Conservation (phyloP, 2,113 vertebrate species). For the Macquaria ambigua region DNA sequence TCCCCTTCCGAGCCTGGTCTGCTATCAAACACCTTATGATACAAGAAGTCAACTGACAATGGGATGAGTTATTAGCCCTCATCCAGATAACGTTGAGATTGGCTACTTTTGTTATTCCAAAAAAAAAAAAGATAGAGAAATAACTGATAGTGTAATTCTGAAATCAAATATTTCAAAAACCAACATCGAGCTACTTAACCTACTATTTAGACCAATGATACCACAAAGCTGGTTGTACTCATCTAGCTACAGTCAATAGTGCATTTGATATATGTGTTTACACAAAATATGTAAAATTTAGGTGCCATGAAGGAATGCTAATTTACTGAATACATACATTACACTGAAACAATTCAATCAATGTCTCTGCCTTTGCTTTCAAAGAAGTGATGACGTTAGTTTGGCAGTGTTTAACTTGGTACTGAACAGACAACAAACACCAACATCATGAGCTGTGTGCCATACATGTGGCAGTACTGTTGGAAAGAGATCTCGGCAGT, state of each 20-base stretch:
- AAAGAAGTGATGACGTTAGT: slow-evolving; percentile 68
- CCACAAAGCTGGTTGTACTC: slow-evolving; percentile 82
- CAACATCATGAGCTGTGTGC: slow-evolving; percentile 76
- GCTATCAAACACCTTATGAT: slow-evolving; percentile 77
- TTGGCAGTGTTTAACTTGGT: slow-evolving; percentile 81
- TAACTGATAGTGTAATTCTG: slow-evolving; percentile 69
- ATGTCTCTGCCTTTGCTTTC: slow-evolving; percentile 69
- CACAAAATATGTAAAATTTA: slow-evolving; percentile 82
- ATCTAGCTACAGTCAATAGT: slow-evolving; percentile 86
- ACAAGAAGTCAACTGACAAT: slow-evolving; percentile 70
- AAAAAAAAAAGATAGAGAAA: slow-evolving; percentile 57
- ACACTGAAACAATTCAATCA: slow-evolving; percentile 69
- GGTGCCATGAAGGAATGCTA: slow-evolving; percentile 82
- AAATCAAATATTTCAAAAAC: slow-evolving; percentile 76
- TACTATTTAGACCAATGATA: slow-evolving; percentile 82
- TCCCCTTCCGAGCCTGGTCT: slow-evolving; percentile 64
- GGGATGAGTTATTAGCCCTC: slow-evolving; percentile 75
- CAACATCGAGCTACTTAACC: slow-evolving; percentile 82
- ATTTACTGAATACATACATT: slow-evolving; percentile 71
- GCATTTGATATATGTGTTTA: slow-evolving; percentile 86
- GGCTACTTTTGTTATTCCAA: slow-evolving; percentile 77
- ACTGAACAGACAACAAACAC: slow-evolving; percentile 75
- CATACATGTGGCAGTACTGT: slow-evolving; percentile 77
- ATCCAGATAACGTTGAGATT: slow-evolving; percentile 69
- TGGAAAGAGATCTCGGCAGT: slow-evolving; percentile 82